Conservation (phyloP, 2,888 invertebrate genomes). For the Rhimphoctona megacephalus region DNA sequence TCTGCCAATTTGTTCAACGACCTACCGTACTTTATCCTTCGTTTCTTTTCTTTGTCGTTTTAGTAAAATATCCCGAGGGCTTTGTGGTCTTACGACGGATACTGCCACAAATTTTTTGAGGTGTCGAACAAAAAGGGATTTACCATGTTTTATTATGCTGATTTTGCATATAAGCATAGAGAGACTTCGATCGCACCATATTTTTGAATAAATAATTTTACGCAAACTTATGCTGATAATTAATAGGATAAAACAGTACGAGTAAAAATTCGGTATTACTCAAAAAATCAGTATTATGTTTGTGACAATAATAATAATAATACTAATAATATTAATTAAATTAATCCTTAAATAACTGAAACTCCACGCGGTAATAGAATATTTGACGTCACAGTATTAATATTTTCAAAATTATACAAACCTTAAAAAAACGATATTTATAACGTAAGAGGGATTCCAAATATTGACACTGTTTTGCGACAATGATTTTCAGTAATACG, state of each 20-base stretch:
- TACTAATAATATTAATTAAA: neutral
- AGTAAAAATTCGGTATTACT: too few species aligned
- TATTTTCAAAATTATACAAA: neutral
- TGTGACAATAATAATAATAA: neutral
- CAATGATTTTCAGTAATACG: neutral
- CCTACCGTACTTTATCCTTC: slow-evolving; percentile 8
- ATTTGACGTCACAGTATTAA: too few species aligned
- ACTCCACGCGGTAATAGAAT: too few species aligned
- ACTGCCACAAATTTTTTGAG: slow-evolving; percentile 9
- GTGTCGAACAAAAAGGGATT: neutral
- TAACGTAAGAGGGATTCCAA: neutral
- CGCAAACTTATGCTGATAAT: neutral
- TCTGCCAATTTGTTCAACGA: slow-evolving; percentile 29
- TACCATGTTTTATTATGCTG: neutral
- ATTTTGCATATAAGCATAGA: neutral
- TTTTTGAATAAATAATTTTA: neutral
- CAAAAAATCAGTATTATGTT: too few species aligned
- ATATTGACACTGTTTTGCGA: neutral
- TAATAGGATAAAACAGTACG: too few species aligned
- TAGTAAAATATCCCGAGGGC: neutral
- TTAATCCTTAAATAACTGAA: too few species aligned
- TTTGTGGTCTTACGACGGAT: slow-evolving; percentile 4
- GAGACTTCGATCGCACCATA: neutral
- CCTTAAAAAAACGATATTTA: neutral
- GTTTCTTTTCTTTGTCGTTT: neutral